Conservation (phyloP, 2,888 invertebrate genomes). For the Sicus ferrugineus region DNA sequence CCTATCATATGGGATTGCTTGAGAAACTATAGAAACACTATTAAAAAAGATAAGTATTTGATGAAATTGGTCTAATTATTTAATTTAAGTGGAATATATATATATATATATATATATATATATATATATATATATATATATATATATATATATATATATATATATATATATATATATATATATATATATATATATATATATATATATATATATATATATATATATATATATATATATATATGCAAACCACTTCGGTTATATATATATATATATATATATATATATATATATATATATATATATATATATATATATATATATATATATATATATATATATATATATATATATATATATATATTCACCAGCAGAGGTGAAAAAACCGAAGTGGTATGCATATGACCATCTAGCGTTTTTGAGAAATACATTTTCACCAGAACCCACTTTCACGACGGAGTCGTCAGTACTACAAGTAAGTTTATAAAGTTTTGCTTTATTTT, state of each 20-base stretch:
- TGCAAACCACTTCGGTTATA: background rate
- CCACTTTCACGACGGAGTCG: background rate
- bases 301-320: background rate
- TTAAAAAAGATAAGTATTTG: too few relatives aligned
- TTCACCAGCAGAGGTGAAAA: background rate
- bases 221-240: background rate
- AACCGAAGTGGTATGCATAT: background rate
- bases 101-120: background rate
- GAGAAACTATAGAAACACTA: too few relatives aligned
- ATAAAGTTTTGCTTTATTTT: background rate
- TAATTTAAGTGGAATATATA: background rate
- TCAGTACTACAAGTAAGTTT: background rate
- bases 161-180: background rate
- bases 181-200: background rate
- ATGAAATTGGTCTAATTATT: too few relatives aligned
- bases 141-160: background rate
- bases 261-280: background rate
- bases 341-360: background rate
- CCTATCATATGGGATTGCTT: too few relatives aligned
- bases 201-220: background rate
- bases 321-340: background rate
- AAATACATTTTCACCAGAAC: background rate
- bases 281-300: background rate
- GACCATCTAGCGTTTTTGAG: background rate
- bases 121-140: background rate